phyloP scores from a whole-genome alignment of 2,113 vertebrate genomes.

The Rhinogobius similis region DNA sequence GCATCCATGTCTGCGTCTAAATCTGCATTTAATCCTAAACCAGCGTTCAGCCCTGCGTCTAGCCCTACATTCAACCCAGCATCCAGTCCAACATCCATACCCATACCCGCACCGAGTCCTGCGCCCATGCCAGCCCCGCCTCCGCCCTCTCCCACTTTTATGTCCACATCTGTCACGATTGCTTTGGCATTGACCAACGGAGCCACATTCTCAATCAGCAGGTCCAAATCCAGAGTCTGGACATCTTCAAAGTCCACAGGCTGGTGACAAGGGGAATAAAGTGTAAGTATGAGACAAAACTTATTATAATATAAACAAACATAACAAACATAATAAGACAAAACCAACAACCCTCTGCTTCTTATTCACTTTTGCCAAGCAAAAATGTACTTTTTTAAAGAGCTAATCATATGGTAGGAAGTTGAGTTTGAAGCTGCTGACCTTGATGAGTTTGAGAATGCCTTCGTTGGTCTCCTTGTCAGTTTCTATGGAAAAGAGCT shows the following conservation, averaged over 20 bases:
- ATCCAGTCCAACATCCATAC: not conserved
- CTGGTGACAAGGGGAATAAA: constrained; percentile 56
- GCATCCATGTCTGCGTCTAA: not conserved
- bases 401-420: not conserved
- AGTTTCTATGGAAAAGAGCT: constrained; percentile 85
- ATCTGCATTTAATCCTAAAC: not conserved
- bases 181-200: constrained; percentile 53
- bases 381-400: not conserved
- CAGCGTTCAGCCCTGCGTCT: not conserved
- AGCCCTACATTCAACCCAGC: not conserved
- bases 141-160: constrained; percentile 40
- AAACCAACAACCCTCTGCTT: too few species aligned
- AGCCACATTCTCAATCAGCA: constrained; percentile 80
- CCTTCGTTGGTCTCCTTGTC: constrained; percentile 89
- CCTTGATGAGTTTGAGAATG: constrained; percentile 84
- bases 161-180: constrained; percentile 32
- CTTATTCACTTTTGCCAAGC: too few species aligned
- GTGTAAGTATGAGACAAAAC: not conserved
- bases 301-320: too few species aligned
- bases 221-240: constrained; percentile 72
- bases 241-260: constrained; percentile 84
- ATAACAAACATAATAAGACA: too few species aligned
- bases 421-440: constrained; percentile 32
- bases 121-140: constrained; percentile 1
- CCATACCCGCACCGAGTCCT: not conserved